These are phyloP conservation scores for Drosophila koepferae DNA, from an alignment of 2,888 invertebrate species.

Conservation along the genomic window DNA sequence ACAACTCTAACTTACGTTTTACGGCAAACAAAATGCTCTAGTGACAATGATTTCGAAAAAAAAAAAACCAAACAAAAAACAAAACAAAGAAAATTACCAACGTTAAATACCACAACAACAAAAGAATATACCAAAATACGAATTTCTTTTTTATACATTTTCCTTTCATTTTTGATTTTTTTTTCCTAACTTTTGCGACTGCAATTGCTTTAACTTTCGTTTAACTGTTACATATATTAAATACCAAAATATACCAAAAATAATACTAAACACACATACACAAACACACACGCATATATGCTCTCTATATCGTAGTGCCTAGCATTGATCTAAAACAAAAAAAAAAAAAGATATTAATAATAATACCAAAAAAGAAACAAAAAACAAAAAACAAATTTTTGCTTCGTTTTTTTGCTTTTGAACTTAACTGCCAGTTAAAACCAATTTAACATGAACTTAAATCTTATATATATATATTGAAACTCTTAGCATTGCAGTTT, in stretches of 20 bases:
- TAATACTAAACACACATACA: constrained; percentile 31
- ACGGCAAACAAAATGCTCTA: constrained; percentile 77
- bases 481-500: constrained; percentile 44
- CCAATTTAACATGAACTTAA: constrained; percentile 25
- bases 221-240: constrained; percentile 24
- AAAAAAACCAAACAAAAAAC: constrained; percentile 18
- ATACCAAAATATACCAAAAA: constrained; percentile 11
- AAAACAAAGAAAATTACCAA: constrained; percentile 30
- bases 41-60: constrained; percentile 76
- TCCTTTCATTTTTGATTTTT: constrained; percentile 3
- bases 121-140: constrained; percentile 21
- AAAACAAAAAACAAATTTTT: constrained; percentile 20
- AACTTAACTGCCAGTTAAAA: constrained; percentile 46
- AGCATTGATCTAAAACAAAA: constrained; percentile 21
- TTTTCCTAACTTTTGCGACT: constrained; percentile 29
- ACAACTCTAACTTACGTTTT: constrained; percentile 48
- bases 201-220: constrained; percentile 26
- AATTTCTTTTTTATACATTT: constrained; percentile 6
- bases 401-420: constrained; percentile 55
- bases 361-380: not conserved
- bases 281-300: constrained; percentile 17
- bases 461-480: constrained; percentile 19
- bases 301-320: constrained; percentile 28
- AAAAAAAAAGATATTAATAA: constrained; percentile 3
- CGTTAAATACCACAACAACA: constrained; percentile 42